Conservation (phyloP, 2,113 vertebrate genomes). For the Semicossyphus pulcher region DNA sequence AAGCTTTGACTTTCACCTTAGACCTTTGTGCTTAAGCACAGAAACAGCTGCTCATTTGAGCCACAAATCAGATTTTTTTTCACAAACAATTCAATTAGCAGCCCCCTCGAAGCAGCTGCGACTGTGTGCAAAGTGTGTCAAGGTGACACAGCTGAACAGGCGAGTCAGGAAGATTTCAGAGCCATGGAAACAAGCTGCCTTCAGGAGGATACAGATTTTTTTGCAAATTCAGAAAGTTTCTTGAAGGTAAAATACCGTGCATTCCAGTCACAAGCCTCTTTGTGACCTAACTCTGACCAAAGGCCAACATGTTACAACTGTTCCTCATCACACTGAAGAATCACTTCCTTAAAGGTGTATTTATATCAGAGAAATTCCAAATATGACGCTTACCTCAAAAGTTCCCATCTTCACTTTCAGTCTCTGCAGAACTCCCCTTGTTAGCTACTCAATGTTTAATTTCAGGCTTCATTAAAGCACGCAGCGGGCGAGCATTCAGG, state of each 20-base stretch:
- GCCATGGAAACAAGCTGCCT: constrained; percentile 55
- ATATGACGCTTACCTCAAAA: background rate
- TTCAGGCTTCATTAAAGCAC: constrained; percentile 61
- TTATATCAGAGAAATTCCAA: constrained; percentile 18
- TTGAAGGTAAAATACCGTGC: background rate
- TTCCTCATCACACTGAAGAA: constrained; percentile 23
- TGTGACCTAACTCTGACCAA: constrained; percentile 25
- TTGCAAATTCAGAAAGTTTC: background rate
- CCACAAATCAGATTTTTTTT: constrained; percentile 68
- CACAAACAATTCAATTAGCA: constrained; percentile 74
- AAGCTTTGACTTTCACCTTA: constrained; percentile 59
- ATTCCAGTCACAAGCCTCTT: background rate
- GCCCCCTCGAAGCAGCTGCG: constrained; percentile 60
- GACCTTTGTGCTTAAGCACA: constrained; percentile 50
- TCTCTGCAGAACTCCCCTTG: constrained; percentile 19
- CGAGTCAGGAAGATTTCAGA: constrained; percentile 49
- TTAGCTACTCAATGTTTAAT: constrained; percentile 51
- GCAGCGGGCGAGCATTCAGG: constrained; percentile 30
- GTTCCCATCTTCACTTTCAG: constrained; percentile 42
- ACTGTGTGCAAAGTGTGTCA: constrained; percentile 68
- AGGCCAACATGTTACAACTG: background rate
- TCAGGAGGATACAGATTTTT: constrained; percentile 23
- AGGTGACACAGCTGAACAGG: constrained; percentile 67
- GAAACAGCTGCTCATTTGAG: constrained; percentile 64
- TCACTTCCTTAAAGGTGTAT: constrained; percentile 33